Conservation (phyloP, 2,888 invertebrate genomes). For the Dromius quadrimaculatus region DNA sequence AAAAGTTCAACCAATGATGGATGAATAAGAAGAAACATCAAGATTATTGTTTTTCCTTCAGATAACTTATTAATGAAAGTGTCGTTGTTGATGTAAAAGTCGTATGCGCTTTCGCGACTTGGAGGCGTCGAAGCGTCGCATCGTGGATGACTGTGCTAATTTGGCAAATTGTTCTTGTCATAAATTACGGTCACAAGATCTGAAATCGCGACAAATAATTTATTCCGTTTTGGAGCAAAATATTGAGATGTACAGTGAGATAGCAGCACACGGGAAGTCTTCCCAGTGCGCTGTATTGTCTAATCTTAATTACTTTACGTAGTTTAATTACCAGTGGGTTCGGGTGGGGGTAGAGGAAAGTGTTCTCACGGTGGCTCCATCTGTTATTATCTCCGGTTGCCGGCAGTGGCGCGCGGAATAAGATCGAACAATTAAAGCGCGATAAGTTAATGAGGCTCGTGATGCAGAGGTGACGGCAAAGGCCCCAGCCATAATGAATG, state of each 20-base stretch:
- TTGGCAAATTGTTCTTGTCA: slow-evolving; percentile 58
- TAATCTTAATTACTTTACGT: slow-evolving; percentile 64
- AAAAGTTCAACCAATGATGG: no score
- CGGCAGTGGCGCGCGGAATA: slow-evolving; percentile 54
- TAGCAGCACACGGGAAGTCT: slow-evolving; percentile 46
- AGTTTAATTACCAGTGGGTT: slow-evolving; percentile 61
- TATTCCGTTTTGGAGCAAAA: slow-evolving; percentile 62
- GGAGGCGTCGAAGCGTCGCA: no score
- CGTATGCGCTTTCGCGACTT: no score
- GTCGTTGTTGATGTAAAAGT: no score
- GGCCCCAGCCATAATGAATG: slow-evolving; percentile 46
- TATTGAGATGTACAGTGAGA: slow-evolving; percentile 63
- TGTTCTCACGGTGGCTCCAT: slow-evolving; percentile 55
- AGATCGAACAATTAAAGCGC: slow-evolving; percentile 56
- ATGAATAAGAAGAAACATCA: no score
- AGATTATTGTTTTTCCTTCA: no score
- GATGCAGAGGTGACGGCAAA: slow-evolving; percentile 48
- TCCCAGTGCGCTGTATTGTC: slow-evolving; percentile 60
- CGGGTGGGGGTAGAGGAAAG: no score
- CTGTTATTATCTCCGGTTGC: slow-evolving; percentile 60
- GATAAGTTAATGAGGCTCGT: slow-evolving; percentile 50
- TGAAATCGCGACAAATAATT: slow-evolving; percentile 62
- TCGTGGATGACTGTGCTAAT: slow-evolving; percentile 4
- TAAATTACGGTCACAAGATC: slow-evolving; percentile 60
- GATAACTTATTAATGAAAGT: no score